Percentiles rank a stretch among this genome's conserved stretches.
Evolutionary conservation across 2,888 invertebrate species (phyloP).

Genomic region (Microctonus aethiopoides): DNA sequence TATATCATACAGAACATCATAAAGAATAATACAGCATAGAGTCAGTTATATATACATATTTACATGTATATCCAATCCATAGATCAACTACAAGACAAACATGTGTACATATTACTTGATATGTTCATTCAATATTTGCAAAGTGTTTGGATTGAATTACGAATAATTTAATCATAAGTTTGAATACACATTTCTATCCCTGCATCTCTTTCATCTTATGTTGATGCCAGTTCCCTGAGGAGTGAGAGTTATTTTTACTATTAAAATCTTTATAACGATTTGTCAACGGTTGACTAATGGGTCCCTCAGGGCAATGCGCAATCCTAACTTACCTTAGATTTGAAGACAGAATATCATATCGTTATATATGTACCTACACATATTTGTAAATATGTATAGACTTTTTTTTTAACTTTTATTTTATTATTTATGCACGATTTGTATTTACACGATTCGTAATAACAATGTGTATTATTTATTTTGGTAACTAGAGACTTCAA

Average conservation of each 20-base stretch:
- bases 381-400: too few relatives aligned
- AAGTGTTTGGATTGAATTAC: neutral
- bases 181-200: neutral
- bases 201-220: neutral
- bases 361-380: too few relatives aligned
- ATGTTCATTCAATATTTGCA: neutral
- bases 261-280: slow-evolving; percentile 8
- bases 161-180: neutral
- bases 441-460: too few relatives aligned
- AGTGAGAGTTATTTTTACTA: neutral
- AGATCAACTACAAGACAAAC: neutral
- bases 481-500: too few relatives aligned
- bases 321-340: slow-evolving; percentile 32
- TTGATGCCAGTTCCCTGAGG: too few relatives aligned
- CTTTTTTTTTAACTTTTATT: too few relatives aligned
- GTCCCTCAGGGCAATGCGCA: slow-evolving; percentile 9
- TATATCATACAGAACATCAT: neutral
- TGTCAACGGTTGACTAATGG: slow-evolving; percentile 18
- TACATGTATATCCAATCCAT: neutral
- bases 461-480: too few relatives aligned
- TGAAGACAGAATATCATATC: too few relatives aligned
- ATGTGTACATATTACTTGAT: neutral
- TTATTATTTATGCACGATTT: too few relatives aligned
- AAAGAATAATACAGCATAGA: neutral
- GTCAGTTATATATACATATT: neutral